phyloP scores from a whole-genome alignment of 1,140 invertebrate genomes.

The Aphidius ervi region DNA sequence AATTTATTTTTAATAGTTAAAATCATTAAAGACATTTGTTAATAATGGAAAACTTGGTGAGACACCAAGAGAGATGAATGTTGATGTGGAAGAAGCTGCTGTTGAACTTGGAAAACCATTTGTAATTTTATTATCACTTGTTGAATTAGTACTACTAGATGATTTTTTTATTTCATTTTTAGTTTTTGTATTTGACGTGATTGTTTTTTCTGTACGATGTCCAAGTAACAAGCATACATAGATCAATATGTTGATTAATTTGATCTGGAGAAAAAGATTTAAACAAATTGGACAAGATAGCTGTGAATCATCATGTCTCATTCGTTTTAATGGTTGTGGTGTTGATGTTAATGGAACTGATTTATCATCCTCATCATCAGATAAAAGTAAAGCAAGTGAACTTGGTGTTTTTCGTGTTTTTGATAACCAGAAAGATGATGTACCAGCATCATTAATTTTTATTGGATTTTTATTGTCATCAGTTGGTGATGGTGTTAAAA shows the following conservation, averaged over 20 bases:
- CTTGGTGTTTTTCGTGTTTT: too few species aligned
- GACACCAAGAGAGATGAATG: constrained; percentile 22
- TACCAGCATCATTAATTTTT: too few species aligned
- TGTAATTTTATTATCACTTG: constrained; percentile 24
- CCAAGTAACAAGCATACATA: not conserved
- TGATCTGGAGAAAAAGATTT: not conserved
- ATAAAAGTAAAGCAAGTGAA: too few species aligned
- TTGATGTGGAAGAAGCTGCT: constrained; percentile 28
- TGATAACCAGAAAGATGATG: too few species aligned
- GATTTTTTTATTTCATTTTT: constrained; percentile 12
- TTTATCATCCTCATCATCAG: too few species aligned
- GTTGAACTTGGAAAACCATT: constrained; percentile 44
- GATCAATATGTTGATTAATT: constrained; percentile 2
- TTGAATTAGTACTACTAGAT: too few species aligned
- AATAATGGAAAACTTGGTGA: constrained; percentile 40
- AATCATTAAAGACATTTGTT: constrained; percentile 35
- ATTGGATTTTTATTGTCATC: too few species aligned
- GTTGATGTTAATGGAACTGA: too few species aligned
- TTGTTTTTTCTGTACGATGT: not conserved
- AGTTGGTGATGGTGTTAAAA: too few species aligned
- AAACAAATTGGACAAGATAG: not conserved
- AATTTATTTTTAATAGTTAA: constrained; percentile 29
- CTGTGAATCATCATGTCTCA: too few species aligned
- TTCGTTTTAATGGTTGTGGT: too few species aligned
- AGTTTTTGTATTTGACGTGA: not conserved